Evolutionary conservation across 2,888 invertebrate genomes (phyloP), one percentile per base, ranked within the genome.

Genomic region (Lycocerus yunnanus): DNA sequence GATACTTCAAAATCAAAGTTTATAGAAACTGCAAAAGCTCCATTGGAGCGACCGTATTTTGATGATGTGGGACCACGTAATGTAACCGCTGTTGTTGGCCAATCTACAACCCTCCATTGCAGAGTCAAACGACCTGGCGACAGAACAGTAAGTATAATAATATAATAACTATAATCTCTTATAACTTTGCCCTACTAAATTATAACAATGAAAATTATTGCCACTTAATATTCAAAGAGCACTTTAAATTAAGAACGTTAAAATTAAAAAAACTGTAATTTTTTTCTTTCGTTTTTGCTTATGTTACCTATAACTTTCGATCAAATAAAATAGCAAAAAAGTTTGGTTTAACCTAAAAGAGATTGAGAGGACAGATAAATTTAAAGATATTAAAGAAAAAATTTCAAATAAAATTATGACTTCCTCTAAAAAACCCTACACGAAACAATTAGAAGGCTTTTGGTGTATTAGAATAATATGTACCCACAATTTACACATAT

Each of bases 61-160:
- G 95, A 95, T 85, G 95, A 95, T 86, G 91, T 95, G 77, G 93
- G 93, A 5, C 92, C 94, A 0, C 89, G 95, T 78, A 96, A 96
- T 87, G 92, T 96, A 78, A 93, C 95, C 1, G 92, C 95, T 14
- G 93, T 95, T 71, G 94, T 95, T 43, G 96, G 95, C 3, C 95
- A 96, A 87, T 91, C 93, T 2, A 93, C 94, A 15, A 89, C 94
- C 80, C 89, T 96, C 79, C 91, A 93, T 83, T 96, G 96, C 87
- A 90, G 95, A 71, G 95, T 95, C 66, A 95, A 95, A 85, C 94
- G 95, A 86, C 94, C 94, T 82, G 95, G 95, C 68, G 94, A 96
- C 85, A 90, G 95, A 86, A 95, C 95, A 87, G 96, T 95, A 86
- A 92, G 93, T 88, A 43, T 43, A n/a, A n/a, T n/a, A n/a, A 11